These are phyloP conservation scores for Emydocephalus ijimae DNA, from an alignment of 2,113 vertebrate genomes.

Conservation along the genomic window DNA sequence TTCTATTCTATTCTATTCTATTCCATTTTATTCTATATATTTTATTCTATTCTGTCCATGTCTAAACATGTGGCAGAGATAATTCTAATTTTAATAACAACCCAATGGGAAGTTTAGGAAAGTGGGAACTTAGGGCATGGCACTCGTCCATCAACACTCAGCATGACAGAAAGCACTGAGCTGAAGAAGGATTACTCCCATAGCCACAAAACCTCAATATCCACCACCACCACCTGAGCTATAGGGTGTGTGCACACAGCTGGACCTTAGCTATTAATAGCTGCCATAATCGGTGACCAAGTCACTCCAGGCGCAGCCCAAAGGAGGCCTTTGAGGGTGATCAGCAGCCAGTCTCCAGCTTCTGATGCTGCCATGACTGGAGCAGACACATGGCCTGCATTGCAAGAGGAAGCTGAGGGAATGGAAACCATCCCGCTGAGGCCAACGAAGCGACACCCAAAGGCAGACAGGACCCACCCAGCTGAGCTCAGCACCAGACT, in stretches of 20 bases:
- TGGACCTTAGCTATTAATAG: constrained; percentile 4
- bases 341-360: neutral
- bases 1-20: too few relatives aligned
- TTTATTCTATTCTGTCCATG: too few relatives aligned
- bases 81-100: too few relatives aligned
- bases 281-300: neutral
- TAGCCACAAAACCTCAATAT: neutral
- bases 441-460: neutral
- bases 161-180: neutral
- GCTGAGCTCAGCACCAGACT: neutral
- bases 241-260: too few relatives aligned
- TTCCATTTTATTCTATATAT: too few relatives aligned
- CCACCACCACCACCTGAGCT: too few relatives aligned
- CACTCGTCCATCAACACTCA: too few relatives aligned
- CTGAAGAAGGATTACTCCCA: neutral
- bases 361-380: neutral
- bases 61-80: too few relatives aligned
- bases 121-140: too few relatives aligned
- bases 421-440: neutral
- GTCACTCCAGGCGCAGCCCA: neutral
- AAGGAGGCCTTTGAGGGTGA: too few relatives aligned
- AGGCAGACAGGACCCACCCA: constrained; percentile 17
- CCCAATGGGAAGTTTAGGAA: too few relatives aligned
- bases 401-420: neutral
- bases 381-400: too few relatives aligned